Percentiles rank a stretch among this genome's conserved stretches.
phyloP scores from a whole-genome alignment of 2,888 invertebrate genomes.

The Pyrrhosoma nymphula region DNA sequence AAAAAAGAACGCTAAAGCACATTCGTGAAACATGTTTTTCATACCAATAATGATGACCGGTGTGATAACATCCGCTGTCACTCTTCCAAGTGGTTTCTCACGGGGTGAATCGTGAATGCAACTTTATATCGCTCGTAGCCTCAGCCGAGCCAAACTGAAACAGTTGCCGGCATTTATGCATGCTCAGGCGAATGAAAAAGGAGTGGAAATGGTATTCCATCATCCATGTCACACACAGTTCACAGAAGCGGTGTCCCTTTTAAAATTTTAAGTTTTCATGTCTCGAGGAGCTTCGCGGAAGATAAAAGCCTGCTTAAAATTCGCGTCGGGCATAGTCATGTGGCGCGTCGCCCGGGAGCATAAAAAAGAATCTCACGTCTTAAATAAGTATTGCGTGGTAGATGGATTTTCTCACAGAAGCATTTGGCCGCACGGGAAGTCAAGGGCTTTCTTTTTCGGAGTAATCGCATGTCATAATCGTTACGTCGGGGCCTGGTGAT shows the following conservation, averaged over 20 bases:
- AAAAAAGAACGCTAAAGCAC: too few species aligned
- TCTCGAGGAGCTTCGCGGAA: background rate
- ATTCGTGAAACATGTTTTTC: too few species aligned
- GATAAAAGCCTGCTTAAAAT: conserved; percentile 13
- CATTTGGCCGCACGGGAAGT: background rate
- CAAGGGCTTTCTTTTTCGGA: background rate
- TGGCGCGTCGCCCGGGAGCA: background rate
- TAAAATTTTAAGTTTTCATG: background rate
- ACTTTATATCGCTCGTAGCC: too few species aligned
- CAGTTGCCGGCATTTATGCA: too few species aligned
- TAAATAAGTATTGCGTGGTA: background rate
- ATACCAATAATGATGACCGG: too few species aligned
- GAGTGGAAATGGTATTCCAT: background rate
- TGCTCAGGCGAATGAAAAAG: too few species aligned
- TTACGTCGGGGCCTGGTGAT: background rate
- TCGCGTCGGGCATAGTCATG: background rate
- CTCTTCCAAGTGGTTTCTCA: too few species aligned
- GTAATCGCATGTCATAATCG: background rate
- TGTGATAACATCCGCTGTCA: too few species aligned
- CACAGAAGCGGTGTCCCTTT: background rate
- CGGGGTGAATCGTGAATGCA: too few species aligned
- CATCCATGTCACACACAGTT: background rate
- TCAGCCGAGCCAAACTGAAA: too few species aligned
- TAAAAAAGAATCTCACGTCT: conserved; percentile 7
- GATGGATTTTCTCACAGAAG: background rate